Evolutionary conservation across 2,113 vertebrate genomes (phyloP).

Genomic region (Rhea americana): DNA sequence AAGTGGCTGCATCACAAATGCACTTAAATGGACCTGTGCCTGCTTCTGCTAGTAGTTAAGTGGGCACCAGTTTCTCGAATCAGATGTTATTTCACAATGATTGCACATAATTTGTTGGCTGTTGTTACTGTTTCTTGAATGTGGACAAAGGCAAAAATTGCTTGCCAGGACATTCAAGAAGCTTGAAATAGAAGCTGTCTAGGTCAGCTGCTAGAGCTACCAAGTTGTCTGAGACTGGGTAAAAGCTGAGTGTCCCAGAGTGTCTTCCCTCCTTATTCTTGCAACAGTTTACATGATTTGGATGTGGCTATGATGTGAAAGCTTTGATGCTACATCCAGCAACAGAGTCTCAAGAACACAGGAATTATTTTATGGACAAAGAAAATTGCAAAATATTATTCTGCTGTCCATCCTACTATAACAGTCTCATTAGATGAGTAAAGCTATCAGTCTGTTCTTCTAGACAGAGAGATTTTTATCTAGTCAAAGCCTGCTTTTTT

Average conservation of each 20-base stretch:
- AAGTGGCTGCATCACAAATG: not conserved
- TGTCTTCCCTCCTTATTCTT: not conserved
- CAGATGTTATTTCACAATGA: conserved; percentile 25
- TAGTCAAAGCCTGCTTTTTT: not conserved
- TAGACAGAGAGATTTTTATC: not conserved
- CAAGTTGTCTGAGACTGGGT: not conserved
- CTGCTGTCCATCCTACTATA: not conserved
- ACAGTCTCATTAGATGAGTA: not conserved
- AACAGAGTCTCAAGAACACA: not conserved
- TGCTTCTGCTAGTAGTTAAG: not conserved
- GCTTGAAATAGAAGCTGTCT: conserved; percentile 30
- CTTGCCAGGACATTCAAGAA: not conserved
- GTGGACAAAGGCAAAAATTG: conserved; percentile 10
- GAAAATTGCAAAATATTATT: not conserved
- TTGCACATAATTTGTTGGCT: not conserved
- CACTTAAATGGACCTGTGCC: not conserved
- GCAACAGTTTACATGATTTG: not conserved
- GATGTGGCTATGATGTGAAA: not conserved
- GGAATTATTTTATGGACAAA: not conserved
- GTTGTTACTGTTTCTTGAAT: conserved; percentile 1
- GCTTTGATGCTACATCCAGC: not conserved
- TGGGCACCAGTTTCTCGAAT: not conserved
- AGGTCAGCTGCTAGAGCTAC: conserved; percentile 6
- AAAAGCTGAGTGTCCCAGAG: not conserved
- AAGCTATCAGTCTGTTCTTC: not conserved